A percentile compares a stretch with the other conserved stretches of the same genome.
These are phyloP conservation scores for Nibea albiflora DNA, from an alignment of 2,113 vertebrate species.

Conservation along the genomic window DNA sequence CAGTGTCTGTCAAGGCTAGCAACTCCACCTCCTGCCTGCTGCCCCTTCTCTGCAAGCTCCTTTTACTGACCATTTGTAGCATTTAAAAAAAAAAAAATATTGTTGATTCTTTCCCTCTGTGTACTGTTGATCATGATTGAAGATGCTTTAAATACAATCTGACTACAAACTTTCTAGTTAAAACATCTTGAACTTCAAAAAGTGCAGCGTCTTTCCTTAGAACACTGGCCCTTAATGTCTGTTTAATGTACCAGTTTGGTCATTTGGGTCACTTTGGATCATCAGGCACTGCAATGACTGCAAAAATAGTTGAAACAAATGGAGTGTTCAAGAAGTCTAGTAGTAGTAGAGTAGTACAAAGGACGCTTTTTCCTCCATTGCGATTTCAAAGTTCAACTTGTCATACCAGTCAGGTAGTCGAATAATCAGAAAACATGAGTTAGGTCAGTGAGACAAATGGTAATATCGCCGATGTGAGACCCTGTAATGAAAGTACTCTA, in stretches of 20 bases:
- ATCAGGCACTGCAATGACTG: not conserved
- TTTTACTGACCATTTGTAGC: not conserved
- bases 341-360: not conserved
- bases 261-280: not conserved
- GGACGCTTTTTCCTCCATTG: not conserved
- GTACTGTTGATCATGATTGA: not conserved
- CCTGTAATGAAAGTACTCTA: not conserved
- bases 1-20: not conserved
- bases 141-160: not conserved
- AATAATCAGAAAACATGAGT: constrained; percentile 36
- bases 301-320: not conserved
- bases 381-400: constrained; percentile 13
- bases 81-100: not conserved
- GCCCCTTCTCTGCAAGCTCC: not conserved
- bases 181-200: not conserved
- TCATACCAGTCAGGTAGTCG: constrained; percentile 15
- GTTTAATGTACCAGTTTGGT: not conserved
- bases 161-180: not conserved
- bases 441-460: constrained; percentile 23
- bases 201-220: not conserved
- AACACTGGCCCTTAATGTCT: not conserved
- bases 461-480: constrained; percentile 16
- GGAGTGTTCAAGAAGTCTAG: not conserved
- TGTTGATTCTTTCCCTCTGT: not conserved
- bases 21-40: not conserved